Evolutionary conservation across 2,888 invertebrate species (phyloP), one percentile per base, ranked within the genome.

Genomic region (Tenthredo amoena): DNA sequence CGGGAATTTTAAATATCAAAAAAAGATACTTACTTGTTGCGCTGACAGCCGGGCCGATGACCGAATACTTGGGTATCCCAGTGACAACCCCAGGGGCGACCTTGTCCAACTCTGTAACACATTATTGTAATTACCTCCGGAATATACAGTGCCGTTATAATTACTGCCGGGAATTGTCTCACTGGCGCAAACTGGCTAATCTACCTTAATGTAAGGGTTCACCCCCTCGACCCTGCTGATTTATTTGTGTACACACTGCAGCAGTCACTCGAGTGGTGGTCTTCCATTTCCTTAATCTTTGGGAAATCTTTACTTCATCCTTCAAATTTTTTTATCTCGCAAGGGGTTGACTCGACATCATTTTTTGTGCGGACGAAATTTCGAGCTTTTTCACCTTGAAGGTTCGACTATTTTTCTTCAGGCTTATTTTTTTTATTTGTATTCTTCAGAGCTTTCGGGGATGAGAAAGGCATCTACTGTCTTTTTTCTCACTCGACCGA

Each of bases 21-120:
- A 37, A 87, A 87, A 88, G 88, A 86, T 91, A 96, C 96, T 96
- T 95, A 96, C 96, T 96, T 93, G 96, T 96, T 91, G 96, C 96
- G 94, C 96, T 96, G 91, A 96, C 96, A 94, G 96, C 96, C 55
- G 96, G 96, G 87, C 96, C 96, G 86, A 95, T 95, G 90, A 96
- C 96, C 90, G 95, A 93, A 91, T 92, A 91, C 91, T 90, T 92
- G 88, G 92, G 92, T 91, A 92, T 92, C 87, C 91, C 91, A 86
- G 92, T 93, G 91, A 91, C 92, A 88, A 90, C 92, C 91, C 92
- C 92, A 88, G 92, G 92, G 92, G 92, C 91, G 91, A 91, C 91
- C 92, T 92, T 93, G 92, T 93, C 92, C 91, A 90, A 90, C 91
- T 92, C 93, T 93, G 93, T 90, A 93, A 93, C 93, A 93, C 92